A percentile compares a stretch with the other conserved stretches of the same genome.
phyloP scores from a whole-genome alignment of 2,113 vertebrate genomes.

The Mus spicilegus region DNA sequence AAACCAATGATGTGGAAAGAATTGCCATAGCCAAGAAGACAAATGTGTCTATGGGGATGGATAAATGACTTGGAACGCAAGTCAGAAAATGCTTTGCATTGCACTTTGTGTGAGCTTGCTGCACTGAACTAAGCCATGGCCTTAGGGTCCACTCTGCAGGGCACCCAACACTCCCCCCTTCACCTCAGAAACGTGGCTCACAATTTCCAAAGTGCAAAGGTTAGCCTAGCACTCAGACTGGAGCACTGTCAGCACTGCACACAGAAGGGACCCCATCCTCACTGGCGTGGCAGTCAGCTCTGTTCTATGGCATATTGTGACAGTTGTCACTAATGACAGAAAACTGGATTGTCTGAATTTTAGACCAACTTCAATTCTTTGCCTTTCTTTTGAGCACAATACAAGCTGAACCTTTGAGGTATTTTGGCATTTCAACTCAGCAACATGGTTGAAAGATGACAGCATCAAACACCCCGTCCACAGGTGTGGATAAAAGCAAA shows the following conservation, averaged over 20 bases:
- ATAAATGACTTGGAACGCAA: not conserved
- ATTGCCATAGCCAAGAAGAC: not conserved
- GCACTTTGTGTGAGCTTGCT: not conserved
- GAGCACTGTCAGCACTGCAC: accelerated
- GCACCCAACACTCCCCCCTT: accelerated
- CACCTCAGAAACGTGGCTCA: accelerated
- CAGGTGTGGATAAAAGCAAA: not conserved
- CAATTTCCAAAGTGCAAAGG: not conserved
- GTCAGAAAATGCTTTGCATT: not conserved
- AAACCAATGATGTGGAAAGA: not conserved
- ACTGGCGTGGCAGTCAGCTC: not conserved
- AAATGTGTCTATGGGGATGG: not conserved
- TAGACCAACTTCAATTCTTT: not conserved
- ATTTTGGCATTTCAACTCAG: slow-evolving; percentile 33
- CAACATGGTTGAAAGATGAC: not conserved
- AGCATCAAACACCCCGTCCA: accelerated
- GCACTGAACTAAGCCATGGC: not conserved
- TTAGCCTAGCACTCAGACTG: not conserved
- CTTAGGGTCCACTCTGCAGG: not conserved
- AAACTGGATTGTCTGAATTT: not conserved
- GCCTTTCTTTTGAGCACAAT: not conserved
- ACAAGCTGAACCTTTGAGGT: not conserved
- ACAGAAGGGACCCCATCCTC: accelerated
- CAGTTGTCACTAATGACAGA: not conserved
- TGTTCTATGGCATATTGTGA: not conserved